A percentile compares a stretch with the other conserved stretches of the same genome.
Evolutionary conservation across 2,113 vertebrate genomes (phyloP).

Genomic region (Grus americana): DNA sequence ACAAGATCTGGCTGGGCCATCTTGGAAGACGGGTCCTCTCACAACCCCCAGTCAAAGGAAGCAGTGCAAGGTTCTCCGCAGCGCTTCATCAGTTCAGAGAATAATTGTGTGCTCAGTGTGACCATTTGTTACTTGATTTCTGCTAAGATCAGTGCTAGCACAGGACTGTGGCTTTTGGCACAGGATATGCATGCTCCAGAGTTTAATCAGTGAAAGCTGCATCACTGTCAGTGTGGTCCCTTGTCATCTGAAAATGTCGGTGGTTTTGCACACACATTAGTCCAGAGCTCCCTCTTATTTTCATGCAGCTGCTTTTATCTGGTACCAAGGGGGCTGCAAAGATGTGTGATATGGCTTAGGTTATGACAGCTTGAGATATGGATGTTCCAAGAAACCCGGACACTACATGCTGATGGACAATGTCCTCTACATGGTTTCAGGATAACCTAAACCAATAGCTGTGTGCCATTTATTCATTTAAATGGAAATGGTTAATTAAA

Average conservation of each 20-base stretch:
- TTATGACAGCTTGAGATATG: background rate
- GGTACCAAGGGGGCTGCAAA: background rate
- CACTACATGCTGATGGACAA: background rate
- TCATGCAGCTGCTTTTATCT: background rate
- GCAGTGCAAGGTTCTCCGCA: background rate
- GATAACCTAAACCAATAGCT: background rate
- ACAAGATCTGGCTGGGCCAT: background rate
- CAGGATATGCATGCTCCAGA: accelerated
- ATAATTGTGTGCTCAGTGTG: background rate
- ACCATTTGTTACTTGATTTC: background rate
- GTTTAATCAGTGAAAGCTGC: background rate
- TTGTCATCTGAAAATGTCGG: background rate
- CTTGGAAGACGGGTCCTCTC: background rate
- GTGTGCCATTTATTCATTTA: background rate
- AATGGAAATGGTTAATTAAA: background rate
- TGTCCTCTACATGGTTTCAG: background rate
- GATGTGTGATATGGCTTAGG: background rate
- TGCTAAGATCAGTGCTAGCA: background rate
- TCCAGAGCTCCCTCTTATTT: background rate
- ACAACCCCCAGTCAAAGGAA: background rate
- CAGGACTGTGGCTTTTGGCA: background rate
- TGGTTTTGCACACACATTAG: background rate
- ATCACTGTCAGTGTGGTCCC: background rate
- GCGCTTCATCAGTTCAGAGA: background rate
- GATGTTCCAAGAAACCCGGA: background rate